Percentiles rank a stretch among this genome's conserved stretches.
Conservation (phyloP, 2,888 invertebrate species). For the Portevinia maculata region DNA sequence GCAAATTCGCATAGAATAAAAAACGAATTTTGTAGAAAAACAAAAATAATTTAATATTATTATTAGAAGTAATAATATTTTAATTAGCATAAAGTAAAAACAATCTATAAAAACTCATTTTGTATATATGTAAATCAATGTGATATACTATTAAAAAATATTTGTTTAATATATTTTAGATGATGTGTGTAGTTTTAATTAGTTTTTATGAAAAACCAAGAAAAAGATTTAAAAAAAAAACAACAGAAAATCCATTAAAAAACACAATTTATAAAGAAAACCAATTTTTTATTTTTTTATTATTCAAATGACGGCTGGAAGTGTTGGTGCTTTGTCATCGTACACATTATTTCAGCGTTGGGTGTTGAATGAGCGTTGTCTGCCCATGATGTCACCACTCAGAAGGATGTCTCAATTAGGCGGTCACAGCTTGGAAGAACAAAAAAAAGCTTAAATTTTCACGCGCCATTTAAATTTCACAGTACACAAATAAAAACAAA, state of each 20-base stretch:
- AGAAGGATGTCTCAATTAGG: conserved; percentile 55
- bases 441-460: background rate
- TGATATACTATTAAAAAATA: conserved; percentile 72
- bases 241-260: conserved; percentile 58
- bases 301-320: conserved; percentile 16
- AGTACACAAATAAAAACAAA: conserved; percentile 15
- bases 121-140: conserved; percentile 73
- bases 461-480: conserved; percentile 57
- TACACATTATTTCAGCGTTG: conserved; percentile 3
- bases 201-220: conserved; percentile 31
- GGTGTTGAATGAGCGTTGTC: conserved; percentile 15
- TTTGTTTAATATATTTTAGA: conserved; percentile 69
- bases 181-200: conserved; percentile 60
- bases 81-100: conserved; percentile 52
- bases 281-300: conserved; percentile 7
- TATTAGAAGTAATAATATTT: conserved; percentile 65
- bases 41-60: conserved; percentile 65
- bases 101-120: conserved; percentile 16
- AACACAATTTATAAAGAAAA: conserved; percentile 51
- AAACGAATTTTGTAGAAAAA: conserved; percentile 10
- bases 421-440: background rate
- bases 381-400: conserved; percentile 21
- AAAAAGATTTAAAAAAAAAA: conserved; percentile 42
- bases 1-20: conserved; percentile 4
- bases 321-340: conserved; percentile 39